Conservation (phyloP, 1,140 invertebrate genomes). For the Zophobas atratus region DNA sequence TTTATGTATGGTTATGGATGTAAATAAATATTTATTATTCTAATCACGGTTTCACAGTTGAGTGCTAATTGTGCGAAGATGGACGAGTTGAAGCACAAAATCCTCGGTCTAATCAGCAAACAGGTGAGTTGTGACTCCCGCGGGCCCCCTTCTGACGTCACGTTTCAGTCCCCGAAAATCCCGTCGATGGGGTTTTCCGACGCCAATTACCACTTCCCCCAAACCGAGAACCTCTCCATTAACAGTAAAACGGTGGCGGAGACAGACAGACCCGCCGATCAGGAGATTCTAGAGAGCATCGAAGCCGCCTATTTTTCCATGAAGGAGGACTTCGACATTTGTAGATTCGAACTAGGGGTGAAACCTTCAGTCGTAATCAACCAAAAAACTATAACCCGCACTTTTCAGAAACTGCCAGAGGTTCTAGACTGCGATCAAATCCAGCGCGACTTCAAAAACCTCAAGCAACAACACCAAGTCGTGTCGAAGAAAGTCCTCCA, state of each 20-base stretch:
- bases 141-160: slow-evolving; percentile 21
- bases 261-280: slow-evolving; percentile 76
- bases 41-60: background rate
- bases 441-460: slow-evolving; percentile 75
- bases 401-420: slow-evolving; percentile 75
- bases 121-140: slow-evolving; percentile 65
- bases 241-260: slow-evolving; percentile 66
- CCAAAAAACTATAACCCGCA: background rate
- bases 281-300: slow-evolving; percentile 82
- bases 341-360: slow-evolving; percentile 78
- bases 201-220: slow-evolving; percentile 66
- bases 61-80: slow-evolving; percentile 59
- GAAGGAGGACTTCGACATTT: slow-evolving; percentile 76
- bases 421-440: slow-evolving; percentile 78
- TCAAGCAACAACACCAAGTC: slow-evolving; percentile 84
- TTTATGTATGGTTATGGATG: slow-evolving; percentile 1
- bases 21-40: slow-evolving; percentile 32
- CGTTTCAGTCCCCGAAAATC: slow-evolving; percentile 69
- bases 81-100: slow-evolving; percentile 72
- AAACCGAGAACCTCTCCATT: slow-evolving; percentile 63
- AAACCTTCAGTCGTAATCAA: background rate
- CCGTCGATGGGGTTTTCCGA: slow-evolving; percentile 73
- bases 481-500: slow-evolving; percentile 94
- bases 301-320: slow-evolving; percentile 78
- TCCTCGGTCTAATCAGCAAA: slow-evolving; percentile 71